Percentiles rank a stretch among this genome's conserved stretches.
Evolutionary conservation across 2,797 vertebrate species (phyloP).

Genomic region (Acrocephalus scirpaceus): DNA sequence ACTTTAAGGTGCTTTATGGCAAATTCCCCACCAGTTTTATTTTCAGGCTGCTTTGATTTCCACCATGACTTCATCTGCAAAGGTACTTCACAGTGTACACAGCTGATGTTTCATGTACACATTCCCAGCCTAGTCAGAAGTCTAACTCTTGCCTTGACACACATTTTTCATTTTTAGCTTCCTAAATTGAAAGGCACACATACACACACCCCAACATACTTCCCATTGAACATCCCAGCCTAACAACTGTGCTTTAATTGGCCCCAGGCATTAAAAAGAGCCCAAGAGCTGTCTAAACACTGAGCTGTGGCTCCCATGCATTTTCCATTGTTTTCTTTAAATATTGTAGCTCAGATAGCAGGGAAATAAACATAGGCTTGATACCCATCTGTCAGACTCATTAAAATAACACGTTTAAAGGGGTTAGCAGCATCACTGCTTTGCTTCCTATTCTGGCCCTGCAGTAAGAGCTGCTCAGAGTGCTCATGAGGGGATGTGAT

Average conservation of each 20-base stretch:
- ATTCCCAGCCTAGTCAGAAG: not conserved
- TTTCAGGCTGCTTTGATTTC: constrained; percentile 46
- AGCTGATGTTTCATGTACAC: not conserved
- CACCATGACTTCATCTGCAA: constrained; percentile 17
- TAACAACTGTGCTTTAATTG: not conserved
- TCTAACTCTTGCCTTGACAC: not conserved
- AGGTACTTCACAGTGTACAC: not conserved
- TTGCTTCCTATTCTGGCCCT: not conserved
- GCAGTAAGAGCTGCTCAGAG: not conserved
- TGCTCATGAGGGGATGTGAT: not conserved
- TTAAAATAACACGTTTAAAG: not conserved
- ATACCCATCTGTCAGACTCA: not conserved
- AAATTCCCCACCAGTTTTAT: not conserved
- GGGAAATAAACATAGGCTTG: not conserved
- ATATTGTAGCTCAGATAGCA: not conserved
- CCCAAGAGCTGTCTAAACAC: not conserved
- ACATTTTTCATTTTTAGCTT: not conserved
- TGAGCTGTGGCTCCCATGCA: rapidly evolving
- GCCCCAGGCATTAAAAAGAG: not conserved
- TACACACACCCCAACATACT: not conserved
- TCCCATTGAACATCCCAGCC: not conserved
- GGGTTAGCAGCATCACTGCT: not conserved
- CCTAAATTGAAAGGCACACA: not conserved
- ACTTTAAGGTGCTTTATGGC: not conserved
- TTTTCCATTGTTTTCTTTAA: not conserved